These are phyloP conservation scores for Notamacropus eugenii DNA, from an alignment of 2,797 vertebrate species.

Conservation along the genomic window DNA sequence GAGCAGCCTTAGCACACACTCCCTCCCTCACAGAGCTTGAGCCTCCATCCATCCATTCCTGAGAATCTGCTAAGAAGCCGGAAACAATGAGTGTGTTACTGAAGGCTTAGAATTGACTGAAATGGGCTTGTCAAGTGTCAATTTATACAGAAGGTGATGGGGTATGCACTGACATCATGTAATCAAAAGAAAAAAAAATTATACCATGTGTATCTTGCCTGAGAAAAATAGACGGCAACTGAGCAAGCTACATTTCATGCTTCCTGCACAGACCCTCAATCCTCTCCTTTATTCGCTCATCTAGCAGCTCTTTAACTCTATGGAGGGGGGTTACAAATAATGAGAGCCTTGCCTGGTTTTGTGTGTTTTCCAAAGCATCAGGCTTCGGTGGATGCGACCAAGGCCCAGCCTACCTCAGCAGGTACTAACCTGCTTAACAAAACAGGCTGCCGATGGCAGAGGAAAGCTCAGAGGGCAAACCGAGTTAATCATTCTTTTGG, in stretches of 20 bases:
- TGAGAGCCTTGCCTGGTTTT: slow-evolving; percentile 39
- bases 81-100: slow-evolving; percentile 62
- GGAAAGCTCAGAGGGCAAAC: slow-evolving; percentile 42
- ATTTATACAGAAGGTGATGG: slow-evolving; percentile 55
- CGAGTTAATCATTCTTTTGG: slow-evolving; percentile 51
- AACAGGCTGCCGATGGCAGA: slow-evolving; percentile 64
- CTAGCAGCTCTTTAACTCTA: slow-evolving; percentile 41
- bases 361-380: slow-evolving; percentile 38
- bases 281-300: slow-evolving; percentile 19
- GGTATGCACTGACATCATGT: slow-evolving; percentile 56
- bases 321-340: slow-evolving; percentile 62
- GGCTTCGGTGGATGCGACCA: slow-evolving; percentile 61
- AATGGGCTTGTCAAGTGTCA: slow-evolving; percentile 59
- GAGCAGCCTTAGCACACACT: not conserved
- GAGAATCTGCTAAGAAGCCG: slow-evolving; percentile 54
- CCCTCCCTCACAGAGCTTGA: slow-evolving; percentile 25
- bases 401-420: slow-evolving; percentile 66
- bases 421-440: slow-evolving; percentile 74
- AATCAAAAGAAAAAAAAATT: slow-evolving; percentile 75
- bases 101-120: slow-evolving; percentile 46
- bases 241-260: slow-evolving; percentile 59
- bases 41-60: slow-evolving; percentile 48
- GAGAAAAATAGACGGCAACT: slow-evolving; percentile 59
- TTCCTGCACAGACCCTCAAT: slow-evolving; percentile 17
- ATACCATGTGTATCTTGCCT: slow-evolving; percentile 47